Evolutionary conservation across 2,113 vertebrate species (phyloP), one percentile per base, ranked within the genome.

Genomic region (Candoia aspera): DNA sequence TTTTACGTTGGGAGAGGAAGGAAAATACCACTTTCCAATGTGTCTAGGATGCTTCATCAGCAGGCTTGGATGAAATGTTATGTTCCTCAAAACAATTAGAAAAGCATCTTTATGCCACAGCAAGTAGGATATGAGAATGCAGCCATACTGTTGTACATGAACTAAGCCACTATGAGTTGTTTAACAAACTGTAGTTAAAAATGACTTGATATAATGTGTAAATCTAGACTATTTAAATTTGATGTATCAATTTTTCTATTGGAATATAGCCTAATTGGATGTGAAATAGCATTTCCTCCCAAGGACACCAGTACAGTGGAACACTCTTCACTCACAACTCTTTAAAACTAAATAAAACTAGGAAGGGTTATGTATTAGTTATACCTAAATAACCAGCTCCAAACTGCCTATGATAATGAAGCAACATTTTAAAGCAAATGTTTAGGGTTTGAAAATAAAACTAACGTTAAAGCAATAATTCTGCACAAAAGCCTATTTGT

Each of bases 361-460:
- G 57, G 9, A 62, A 33, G 46, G 2, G 23, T 42, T 9, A 49
- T 24, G 33, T 21, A 26, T 79, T 79, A 84, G 4, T 54, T 19
- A 26, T n/a, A 37, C 42, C 79, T 91, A 89, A 89, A 53, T 15
- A 93, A 84, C 6, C 91, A 92, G 11, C 2, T 11, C 13, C 83
- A n/a, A 73, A 49, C 6, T 58, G 91, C n/a, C 1, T 59, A 26
- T 58, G 33, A 84, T 54, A 62, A 64, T 13, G 42, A 86, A 86
- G 42, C 33, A 91, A 37, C 55, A 64, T 21, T 91, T 95, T 88
- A 84, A 88, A 91, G 60, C 21, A 90, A 92, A 37, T 60, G 8
- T 84, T 89, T 64, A 37, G n/a, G 2, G 9, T 42, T 90, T 49
- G 68, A 62, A 68, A 88, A 19, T 23, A 55, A 92, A 86, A 59